These are phyloP conservation scores for Bubo blakistoni DNA, from an alignment of 2,113 vertebrate genomes.

Conservation along the genomic window DNA sequence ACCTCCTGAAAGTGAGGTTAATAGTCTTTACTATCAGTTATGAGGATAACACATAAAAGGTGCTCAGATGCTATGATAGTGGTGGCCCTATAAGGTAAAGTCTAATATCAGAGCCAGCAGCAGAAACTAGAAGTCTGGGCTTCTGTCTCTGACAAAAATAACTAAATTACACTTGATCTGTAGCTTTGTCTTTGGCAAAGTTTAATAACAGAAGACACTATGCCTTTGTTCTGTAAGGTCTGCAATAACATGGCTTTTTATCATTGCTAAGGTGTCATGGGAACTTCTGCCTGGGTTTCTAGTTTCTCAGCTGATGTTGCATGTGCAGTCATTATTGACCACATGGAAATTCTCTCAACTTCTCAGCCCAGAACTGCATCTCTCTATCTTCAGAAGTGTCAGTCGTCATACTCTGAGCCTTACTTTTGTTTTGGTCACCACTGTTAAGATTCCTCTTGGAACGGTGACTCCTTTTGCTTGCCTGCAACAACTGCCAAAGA, in stretches of 20 bases:
- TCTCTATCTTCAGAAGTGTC: background rate
- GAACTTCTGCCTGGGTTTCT: background rate
- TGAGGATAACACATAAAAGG: background rate
- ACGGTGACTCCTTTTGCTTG: background rate
- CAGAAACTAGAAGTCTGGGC: background rate
- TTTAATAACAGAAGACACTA: background rate
- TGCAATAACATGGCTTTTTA: slow-evolving; percentile 34
- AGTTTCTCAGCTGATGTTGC: slow-evolving; percentile 3
- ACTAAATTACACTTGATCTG: background rate
- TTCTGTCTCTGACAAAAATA: background rate
- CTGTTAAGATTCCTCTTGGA: background rate
- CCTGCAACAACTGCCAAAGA: background rate
- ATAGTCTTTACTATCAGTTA: slow-evolving; percentile 1
- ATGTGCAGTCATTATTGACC: background rate
- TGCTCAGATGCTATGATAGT: background rate
- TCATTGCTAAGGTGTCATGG: background rate
- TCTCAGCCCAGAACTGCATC: background rate
- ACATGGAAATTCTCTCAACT: background rate
- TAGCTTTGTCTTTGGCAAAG: background rate
- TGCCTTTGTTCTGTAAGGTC: background rate
- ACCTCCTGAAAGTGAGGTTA: background rate
- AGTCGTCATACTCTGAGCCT: background rate
- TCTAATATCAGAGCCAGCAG: background rate
- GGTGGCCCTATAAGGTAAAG: background rate
- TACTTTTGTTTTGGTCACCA: background rate